Evolutionary conservation across 2,113 vertebrate genomes (phyloP).

Genomic region (Pseudorectes ferrugineus): DNA sequence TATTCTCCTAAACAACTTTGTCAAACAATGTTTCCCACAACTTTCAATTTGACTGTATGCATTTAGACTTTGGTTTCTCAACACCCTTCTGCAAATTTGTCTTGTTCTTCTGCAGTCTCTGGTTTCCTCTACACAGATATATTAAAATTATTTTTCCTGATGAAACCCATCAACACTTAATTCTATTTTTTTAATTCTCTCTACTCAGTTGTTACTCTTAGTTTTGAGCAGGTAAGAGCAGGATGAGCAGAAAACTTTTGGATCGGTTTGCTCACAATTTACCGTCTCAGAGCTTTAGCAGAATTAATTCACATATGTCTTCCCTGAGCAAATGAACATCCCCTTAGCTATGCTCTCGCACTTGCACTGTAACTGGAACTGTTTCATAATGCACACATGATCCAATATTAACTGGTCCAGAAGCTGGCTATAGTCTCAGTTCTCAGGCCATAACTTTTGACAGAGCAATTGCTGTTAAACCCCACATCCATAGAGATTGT

Average conservation of each 20-base stretch:
- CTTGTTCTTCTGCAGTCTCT: not conserved
- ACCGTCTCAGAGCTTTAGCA: not conserved
- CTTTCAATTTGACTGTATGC: not conserved
- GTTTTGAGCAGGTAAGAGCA: not conserved
- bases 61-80: not conserved
- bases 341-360: not conserved
- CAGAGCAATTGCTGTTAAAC: not conserved
- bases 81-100: not conserved
- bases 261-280: not conserved
- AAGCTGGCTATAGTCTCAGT: not conserved
- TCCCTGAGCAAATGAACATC: not conserved
- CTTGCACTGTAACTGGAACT: not conserved
- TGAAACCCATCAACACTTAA: not conserved
- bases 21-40: not conserved
- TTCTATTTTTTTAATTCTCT: not conserved
- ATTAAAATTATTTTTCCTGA: not conserved
- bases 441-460: not conserved
- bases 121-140: not conserved
- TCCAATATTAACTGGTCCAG: not conserved
- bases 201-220: not conserved
- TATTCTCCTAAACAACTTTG: not conserved
- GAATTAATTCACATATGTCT: not conserved
- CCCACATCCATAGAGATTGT: rapidly evolving
- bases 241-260: not conserved
- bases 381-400: not conserved